phyloP scores from a whole-genome alignment of 2,113 vertebrate species.

The Nibea coibor region DNA sequence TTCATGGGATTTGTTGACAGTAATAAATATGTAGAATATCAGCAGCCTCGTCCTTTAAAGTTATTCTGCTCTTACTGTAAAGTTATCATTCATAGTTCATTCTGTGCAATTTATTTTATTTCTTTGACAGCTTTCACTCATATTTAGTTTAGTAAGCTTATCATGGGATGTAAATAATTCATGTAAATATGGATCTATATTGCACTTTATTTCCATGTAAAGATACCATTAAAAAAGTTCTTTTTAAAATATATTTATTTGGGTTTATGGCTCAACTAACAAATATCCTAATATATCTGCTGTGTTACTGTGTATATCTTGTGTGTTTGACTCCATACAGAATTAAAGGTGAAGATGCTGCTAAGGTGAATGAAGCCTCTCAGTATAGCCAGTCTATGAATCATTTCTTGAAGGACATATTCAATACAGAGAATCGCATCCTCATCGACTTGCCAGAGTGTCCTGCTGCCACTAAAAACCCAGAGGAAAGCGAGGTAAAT shows the following conservation, averaged over 20 bases:
- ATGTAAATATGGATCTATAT: background rate
- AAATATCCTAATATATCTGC: background rate
- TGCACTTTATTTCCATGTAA: background rate
- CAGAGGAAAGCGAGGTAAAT: constrained; percentile 50
- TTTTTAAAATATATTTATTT: background rate
- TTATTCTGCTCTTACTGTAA: background rate
- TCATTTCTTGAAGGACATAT: constrained; percentile 14
- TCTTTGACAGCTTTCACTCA: background rate
- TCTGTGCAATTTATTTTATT: background rate
- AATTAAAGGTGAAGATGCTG: constrained; percentile 13
- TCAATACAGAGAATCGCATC: constrained; percentile 52
- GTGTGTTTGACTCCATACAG: constrained; percentile 34
- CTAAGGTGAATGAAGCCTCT: constrained; percentile 5
- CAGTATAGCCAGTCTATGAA: constrained; percentile 16
- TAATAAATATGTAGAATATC: background rate
- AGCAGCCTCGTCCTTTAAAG: background rate
- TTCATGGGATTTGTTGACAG: background rate
- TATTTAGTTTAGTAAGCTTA: background rate
- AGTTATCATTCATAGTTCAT: background rate
- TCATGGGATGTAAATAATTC: no score
- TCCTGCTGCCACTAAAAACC: background rate
- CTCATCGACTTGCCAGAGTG: constrained; percentile 34
- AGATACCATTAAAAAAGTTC: background rate
- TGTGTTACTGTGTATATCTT: background rate
- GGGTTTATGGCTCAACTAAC: background rate